phyloP scores from a whole-genome alignment of 23 tunicate species.

The Diplosoma virens region DNA sequence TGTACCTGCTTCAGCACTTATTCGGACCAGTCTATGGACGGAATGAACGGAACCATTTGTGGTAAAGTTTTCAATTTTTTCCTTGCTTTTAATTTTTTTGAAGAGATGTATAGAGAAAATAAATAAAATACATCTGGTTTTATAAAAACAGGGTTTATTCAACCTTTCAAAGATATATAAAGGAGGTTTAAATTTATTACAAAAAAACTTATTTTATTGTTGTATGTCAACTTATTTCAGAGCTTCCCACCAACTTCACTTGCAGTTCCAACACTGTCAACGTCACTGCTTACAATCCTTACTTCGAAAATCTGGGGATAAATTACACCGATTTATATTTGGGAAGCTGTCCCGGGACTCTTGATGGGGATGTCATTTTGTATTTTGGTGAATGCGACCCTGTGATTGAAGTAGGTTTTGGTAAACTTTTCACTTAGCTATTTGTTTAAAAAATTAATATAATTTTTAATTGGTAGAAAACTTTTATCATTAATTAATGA shows the following conservation, averaged over 20 bases:
- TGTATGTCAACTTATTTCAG: too few species aligned
- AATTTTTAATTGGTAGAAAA: not conserved
- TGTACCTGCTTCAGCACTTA: slow-evolving; percentile 20
- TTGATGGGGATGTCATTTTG: slow-evolving; percentile 3
- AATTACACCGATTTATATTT: slow-evolving; percentile 13
- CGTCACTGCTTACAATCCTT: slow-evolving; percentile 38
- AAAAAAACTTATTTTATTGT: too few species aligned
- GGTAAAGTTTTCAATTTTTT: slow-evolving; percentile 23
- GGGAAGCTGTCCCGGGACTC: slow-evolving; percentile 27
- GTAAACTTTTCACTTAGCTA: not conserved
- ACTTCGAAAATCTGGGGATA: slow-evolving; percentile 44
- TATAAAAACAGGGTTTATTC: too few species aligned
- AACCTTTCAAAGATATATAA: too few species aligned
- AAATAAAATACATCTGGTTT: too few species aligned
- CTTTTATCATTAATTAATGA: not conserved
- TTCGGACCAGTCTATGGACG: slow-evolving; percentile 33
- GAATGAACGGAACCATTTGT: slow-evolving; percentile 46
- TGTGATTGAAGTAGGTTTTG: not conserved
- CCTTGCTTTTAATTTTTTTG: too few species aligned
- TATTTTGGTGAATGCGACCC: slow-evolving; percentile 19
- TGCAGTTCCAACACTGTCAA: slow-evolving; percentile 28
- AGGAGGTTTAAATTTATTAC: too few species aligned
- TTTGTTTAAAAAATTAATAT: too few species aligned
- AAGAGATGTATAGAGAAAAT: too few species aligned
- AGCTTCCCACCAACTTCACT: slow-evolving; percentile 31